Percentiles rank a stretch among this genome's conserved stretches.
Conservation (phyloP, 1,140 invertebrate species). For the Achatina immaculata region DNA sequence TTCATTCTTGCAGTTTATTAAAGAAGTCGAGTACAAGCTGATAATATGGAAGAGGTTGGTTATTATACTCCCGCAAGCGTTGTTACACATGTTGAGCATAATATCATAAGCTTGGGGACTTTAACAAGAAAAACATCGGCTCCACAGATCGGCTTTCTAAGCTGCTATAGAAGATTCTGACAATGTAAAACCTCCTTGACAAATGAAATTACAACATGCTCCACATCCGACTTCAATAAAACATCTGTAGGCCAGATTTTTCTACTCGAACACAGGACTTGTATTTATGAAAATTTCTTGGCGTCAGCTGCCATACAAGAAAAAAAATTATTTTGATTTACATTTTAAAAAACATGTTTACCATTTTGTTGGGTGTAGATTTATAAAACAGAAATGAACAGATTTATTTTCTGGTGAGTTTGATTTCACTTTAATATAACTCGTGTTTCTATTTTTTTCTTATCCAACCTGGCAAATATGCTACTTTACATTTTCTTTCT, state of each 20-base stretch:
- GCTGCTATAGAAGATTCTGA: not conserved
- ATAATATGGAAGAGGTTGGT: not conserved
- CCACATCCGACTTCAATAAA: not conserved
- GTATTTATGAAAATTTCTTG: too few species aligned
- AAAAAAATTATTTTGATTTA: too few species aligned
- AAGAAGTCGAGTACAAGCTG: not conserved
- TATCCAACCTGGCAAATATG: too few species aligned
- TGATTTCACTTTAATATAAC: too few species aligned
- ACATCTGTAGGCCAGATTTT: not conserved
- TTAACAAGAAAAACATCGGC: not conserved
- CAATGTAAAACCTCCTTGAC: not conserved
- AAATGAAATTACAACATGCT: not conserved
- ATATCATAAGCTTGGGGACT: not conserved
- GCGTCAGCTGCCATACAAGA: too few species aligned
- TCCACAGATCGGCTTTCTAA: not conserved
- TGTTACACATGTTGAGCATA: not conserved
- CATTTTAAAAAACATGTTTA: too few species aligned
- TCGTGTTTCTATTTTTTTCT: too few species aligned
- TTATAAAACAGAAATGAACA: too few species aligned
- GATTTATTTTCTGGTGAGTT: too few species aligned
- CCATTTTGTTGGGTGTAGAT: too few species aligned
- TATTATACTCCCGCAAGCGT: not conserved
- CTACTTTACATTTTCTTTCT: too few species aligned
- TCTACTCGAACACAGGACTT: too few species aligned
- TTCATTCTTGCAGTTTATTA: constrained; percentile 5